A percentile compares a stretch with the other conserved stretches of the same genome.
These are phyloP conservation scores for Acheta domesticus DNA, from an alignment of 2,888 invertebrate genomes.

Conservation along the genomic window DNA sequence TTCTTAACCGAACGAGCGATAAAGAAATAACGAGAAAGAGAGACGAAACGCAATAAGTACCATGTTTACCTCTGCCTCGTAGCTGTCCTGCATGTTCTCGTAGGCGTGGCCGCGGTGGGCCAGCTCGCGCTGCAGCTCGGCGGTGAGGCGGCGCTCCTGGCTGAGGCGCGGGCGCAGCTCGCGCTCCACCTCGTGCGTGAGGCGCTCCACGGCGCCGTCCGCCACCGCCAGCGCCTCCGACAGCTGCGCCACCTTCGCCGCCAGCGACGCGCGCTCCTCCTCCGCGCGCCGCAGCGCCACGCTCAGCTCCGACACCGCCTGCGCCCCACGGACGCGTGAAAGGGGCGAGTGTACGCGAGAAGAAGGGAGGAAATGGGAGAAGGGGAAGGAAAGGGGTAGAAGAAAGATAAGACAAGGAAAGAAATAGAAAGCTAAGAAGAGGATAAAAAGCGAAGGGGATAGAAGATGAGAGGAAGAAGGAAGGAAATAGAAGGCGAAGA, in stretches of 20 bases:
- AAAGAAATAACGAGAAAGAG: no score
- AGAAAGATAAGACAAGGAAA: no score
- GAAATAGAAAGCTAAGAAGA: no score
- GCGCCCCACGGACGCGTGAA: background rate
- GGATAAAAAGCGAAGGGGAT: no score
- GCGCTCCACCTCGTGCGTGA: conserved; percentile 1
- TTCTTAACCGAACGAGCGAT: no score
- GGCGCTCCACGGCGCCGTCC: background rate
- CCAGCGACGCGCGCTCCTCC: background rate
- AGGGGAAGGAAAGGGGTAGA: no score
- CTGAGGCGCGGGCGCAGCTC: conserved; percentile 6
- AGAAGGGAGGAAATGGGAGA: no score
- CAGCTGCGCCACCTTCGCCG: background rate
- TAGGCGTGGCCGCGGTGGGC: background rate
- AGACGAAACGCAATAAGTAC: background rate
- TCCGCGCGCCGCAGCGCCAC: background rate
- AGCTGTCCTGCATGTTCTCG: conserved; percentile 18
- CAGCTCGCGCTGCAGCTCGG: conserved; percentile 6
- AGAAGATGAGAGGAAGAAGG: no score
- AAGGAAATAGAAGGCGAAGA: no score
- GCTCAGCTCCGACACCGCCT: background rate
- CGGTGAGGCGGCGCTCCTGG: background rate
- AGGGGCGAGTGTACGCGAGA: no score
- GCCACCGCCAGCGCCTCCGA: background rate
- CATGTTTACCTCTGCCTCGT: conserved; percentile 6